Percentiles rank a stretch among this genome's conserved stretches.
These are phyloP conservation scores for Noctua janthina DNA, from an alignment of 2,888 invertebrate species.

Conservation along the genomic window DNA sequence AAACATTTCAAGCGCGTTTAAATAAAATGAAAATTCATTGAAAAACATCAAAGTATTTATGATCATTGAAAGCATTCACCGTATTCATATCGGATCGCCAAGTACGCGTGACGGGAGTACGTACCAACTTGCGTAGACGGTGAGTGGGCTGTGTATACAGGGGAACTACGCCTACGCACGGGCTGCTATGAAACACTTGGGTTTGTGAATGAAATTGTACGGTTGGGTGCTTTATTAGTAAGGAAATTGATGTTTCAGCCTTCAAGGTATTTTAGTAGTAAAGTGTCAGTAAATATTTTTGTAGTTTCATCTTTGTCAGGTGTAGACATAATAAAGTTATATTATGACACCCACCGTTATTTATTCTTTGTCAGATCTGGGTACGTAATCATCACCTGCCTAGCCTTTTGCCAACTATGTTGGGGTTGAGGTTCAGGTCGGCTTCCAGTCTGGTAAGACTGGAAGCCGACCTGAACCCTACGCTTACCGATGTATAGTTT, in stretches of 20 bases:
- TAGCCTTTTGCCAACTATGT: too few species aligned
- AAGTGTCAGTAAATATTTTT: neutral
- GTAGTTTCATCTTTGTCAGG: neutral
- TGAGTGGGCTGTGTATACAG: conserved; percentile 15
- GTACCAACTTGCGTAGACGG: neutral
- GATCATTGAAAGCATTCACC: conserved; percentile 51
- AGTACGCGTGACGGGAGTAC: conserved; percentile 18
- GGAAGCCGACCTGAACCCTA: too few species aligned
- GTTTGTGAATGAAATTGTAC: conserved; percentile 35
- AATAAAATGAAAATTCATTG: conserved; percentile 49
- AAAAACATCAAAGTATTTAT: conserved; percentile 48
- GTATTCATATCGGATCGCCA: conserved; percentile 40
- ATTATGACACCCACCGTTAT: neutral
- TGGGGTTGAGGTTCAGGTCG: too few species aligned
- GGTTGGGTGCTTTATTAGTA: neutral
- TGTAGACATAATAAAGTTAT: neutral
- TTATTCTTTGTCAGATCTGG: neutral
- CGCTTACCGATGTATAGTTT: neutral
- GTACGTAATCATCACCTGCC: neutral
- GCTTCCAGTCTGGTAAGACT: too few species aligned
- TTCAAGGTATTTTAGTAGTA: too few species aligned
- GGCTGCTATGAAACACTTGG: neutral
- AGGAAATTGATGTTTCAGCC: neutral
- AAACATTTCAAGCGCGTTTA: neutral
- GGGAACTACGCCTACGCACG: conserved; percentile 28